Conservation (phyloP, 2,797 vertebrate genomes). For the Gobionotothen gibberifrons region DNA sequence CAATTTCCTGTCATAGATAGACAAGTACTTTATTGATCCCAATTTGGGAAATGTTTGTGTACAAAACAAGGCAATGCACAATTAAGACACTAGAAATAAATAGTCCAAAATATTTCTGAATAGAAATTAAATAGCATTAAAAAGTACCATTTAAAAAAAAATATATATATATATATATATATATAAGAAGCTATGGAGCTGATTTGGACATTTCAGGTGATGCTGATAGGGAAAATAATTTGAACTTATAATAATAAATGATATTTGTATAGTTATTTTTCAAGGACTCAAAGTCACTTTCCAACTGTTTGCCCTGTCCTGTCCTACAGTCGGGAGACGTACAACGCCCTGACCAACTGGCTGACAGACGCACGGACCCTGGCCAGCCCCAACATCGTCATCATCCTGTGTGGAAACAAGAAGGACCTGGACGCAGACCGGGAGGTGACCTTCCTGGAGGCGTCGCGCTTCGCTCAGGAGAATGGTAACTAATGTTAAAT, state of each 20-base stretch:
- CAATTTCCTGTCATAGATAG: not conserved
- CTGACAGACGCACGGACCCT: constrained; percentile 93
- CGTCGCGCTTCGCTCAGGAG: constrained; percentile 95
- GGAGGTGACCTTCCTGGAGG: constrained; percentile 95
- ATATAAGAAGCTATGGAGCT: too few species aligned
- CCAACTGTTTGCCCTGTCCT: not conserved
- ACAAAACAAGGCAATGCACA: too few species aligned
- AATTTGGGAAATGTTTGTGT: too few species aligned
- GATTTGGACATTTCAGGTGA: not conserved
- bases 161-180: too few species aligned
- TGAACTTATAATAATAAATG: not conserved
- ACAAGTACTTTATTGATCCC: too few species aligned
- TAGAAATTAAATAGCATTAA: too few species aligned
- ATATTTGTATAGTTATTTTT: not conserved
- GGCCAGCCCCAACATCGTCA: constrained; percentile 94
- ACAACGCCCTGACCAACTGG: constrained; percentile 94
- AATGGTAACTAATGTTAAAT: constrained; percentile 83
- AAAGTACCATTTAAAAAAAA: too few species aligned
- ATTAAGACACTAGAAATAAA: too few species aligned
- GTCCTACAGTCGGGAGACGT: constrained; percentile 89
- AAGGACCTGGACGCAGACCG: constrained; percentile 94
- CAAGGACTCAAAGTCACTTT: too few species aligned
- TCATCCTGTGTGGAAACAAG: constrained; percentile 96
- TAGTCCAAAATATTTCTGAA: too few species aligned
- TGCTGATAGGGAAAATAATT: not conserved